These are phyloP conservation scores for Heliconius nattereri DNA, from an alignment of 1,140 invertebrate genomes.

Conservation along the genomic window DNA sequence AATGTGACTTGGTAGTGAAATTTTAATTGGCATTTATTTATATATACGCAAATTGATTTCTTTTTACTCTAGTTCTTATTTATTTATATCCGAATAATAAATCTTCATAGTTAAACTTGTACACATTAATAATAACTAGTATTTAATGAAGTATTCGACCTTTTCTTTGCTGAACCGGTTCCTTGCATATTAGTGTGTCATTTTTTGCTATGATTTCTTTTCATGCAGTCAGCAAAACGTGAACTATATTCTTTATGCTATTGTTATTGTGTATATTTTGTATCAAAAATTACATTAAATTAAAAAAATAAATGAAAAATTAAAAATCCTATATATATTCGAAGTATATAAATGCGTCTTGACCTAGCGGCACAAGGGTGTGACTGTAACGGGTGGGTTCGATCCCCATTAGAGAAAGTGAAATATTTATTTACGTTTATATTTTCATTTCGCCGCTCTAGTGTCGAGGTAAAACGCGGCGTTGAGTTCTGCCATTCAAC, in stretches of 20 bases:
- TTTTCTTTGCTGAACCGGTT: slow-evolving; percentile 28
- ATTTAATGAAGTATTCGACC: slow-evolving; percentile 1
- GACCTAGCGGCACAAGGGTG: too few species aligned
- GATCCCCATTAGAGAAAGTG: too few species aligned
- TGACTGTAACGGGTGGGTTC: too few species aligned
- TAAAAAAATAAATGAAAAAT: too few species aligned
- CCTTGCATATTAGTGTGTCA: slow-evolving; percentile 34
- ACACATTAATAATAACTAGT: slow-evolving; percentile 8
- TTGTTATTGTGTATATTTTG: neutral
- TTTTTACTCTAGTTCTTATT: neutral
- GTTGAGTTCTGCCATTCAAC: too few species aligned
- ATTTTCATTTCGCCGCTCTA: too few species aligned
- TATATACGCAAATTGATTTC: slow-evolving; percentile 5
- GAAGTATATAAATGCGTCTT: too few species aligned
- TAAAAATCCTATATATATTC: too few species aligned
- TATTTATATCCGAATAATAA: slow-evolving; percentile 2
- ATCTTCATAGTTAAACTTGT: slow-evolving; percentile 5
- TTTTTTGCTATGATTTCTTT: slow-evolving; percentile 29
- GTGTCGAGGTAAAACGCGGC: too few species aligned
- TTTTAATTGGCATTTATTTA: neutral
- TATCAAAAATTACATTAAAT: neutral
- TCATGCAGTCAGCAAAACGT: slow-evolving; percentile 33
- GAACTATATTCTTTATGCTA: slow-evolving; percentile 16
- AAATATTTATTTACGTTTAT: too few species aligned
- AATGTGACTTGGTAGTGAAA: neutral